Evolutionary conservation across 2,888 invertebrate species (phyloP), one percentile per base, ranked within the genome.

Genomic region (Archaeoteleia sp.): DNA sequence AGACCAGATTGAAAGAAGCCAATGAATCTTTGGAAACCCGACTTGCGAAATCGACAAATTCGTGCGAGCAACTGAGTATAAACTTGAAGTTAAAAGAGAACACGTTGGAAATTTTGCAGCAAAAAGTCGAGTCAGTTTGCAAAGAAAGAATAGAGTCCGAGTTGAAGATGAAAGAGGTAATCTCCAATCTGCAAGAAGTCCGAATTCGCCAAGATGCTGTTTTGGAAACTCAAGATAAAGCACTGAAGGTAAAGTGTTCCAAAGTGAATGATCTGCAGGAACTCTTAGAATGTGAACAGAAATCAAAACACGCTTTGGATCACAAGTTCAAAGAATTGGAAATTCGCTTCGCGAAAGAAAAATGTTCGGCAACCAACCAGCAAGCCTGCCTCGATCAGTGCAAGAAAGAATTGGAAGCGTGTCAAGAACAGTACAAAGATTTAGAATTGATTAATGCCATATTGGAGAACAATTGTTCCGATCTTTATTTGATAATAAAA

Each of bases 121-220:
- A 46, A 0, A 77, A 78, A 48, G 27, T 76, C 8, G 74, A 78
- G 13, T 53, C 61, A 3, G 2, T 66, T 45, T 67, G 43, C 34
- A 46, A 72, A 49, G 74, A 74, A 7, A 74, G 75, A 48, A 42
- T 74, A 13, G 72, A 73, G 9, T 71, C 69, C 0, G 79, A 82
- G 43, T 46, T 72, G 2, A 78, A 74, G 46, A 55, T 80, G 63
- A 77, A 80, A 7, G 80, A 81, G 43, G 37, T 79, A 1, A 77
- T 81, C 27, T 25, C 67, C 1, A 78, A 75, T 68, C 49, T 81
- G 2, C 76, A 81, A 15, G 74, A 81, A 53, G 70, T 78, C 2
- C 73, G 72, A 34, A 20, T 53, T 6, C 77, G 72, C 32, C 82
- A 80, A 14, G 77, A 78, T 20, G 70, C 70, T 7, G 72, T 76